Conservation (phyloP, 1,140 invertebrate genomes). For the Zaprionus davidi region DNA sequence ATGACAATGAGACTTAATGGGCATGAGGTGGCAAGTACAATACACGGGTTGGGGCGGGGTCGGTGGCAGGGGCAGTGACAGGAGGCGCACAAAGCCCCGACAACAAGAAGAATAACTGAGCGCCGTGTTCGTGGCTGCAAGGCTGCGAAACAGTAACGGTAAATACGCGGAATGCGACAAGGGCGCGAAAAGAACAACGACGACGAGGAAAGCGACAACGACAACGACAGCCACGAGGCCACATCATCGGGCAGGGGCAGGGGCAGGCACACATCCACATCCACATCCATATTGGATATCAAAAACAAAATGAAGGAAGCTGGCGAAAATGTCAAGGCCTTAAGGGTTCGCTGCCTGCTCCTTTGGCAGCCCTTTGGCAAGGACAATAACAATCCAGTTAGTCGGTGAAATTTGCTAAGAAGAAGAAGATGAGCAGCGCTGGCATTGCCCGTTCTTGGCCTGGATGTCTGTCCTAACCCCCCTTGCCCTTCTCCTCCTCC, state of each 20-base stretch:
- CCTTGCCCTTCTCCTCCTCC: neutral
- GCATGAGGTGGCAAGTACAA: neutral
- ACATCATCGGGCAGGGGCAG: neutral
- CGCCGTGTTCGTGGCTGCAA: neutral
- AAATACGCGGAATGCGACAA: constrained; percentile 62
- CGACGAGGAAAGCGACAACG: neutral
- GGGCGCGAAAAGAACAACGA: constrained; percentile 52
- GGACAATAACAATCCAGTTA: constrained; percentile 45
- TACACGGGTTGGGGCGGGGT: neutral
- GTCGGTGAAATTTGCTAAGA: neutral
- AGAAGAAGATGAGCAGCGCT: neutral
- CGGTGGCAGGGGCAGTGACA: no score
- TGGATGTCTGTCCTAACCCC: neutral
- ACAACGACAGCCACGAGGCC: constrained; percentile 32
- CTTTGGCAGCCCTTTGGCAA: constrained; percentile 43
- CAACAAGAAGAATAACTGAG: neutral
- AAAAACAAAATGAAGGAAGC: neutral
- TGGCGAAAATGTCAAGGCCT: constrained; percentile 68
- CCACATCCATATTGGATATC: constrained; percentile 11
- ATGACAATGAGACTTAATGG: constrained; percentile 68
- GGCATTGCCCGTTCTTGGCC: constrained; percentile 1
- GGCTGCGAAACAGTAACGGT: neutral
- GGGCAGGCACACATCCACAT: neutral
- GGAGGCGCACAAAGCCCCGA: constrained; percentile 8
- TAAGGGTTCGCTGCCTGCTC: constrained; percentile 22